Evolutionary conservation across 2,888 invertebrate species (phyloP), one percentile per base, ranked within the genome.

Genomic region (Lamproptera curius): DNA sequence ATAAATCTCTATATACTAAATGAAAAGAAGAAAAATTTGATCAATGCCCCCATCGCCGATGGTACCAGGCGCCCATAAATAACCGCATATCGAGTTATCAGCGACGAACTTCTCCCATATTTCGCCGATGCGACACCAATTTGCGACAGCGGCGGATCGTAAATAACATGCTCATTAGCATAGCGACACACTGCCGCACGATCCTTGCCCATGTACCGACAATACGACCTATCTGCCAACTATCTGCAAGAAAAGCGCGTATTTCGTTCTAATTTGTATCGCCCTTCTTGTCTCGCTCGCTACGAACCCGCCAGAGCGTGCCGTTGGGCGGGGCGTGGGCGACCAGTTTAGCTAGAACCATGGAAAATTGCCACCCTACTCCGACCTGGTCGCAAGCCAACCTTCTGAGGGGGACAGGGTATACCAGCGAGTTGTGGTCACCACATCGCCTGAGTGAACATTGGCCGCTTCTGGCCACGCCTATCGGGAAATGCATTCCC

Each of bases 391-490:
- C 65, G 48, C 52, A 61, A 70, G 67, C 59, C 51, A 48, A 58
- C 64, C 50, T 55, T 51, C 40, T 52, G 52, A 53, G 66, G 63
- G 70, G 58, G 59, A 59, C 50, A 59, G 52, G 66, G 75, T 1
- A 61, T 75, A 43, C 65, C 74, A 52, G 6, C 16, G 14, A 10
- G 34, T 1, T 42, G 14, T 80, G 80, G 83, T 57, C 72, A 78
- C 80, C 83, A 83, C 80, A 84, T 79, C 86, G 88, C 85, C 80
- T 86, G 84, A 85, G 49, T 88, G 85, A 82, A 87, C 88, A 88
- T 88, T 88, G 88, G 87, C 76, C 80, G 85, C 76, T 76, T 73
- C 67, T 73, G 67, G 63, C 83, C 85, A 82, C 86, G 84, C 88
- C 89, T 64, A 76, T 70, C 65, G 70, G 70, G 75, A 76, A 87